phyloP scores from a whole-genome alignment of 2,113 vertebrate genomes.

The Calidris pygmaea region DNA sequence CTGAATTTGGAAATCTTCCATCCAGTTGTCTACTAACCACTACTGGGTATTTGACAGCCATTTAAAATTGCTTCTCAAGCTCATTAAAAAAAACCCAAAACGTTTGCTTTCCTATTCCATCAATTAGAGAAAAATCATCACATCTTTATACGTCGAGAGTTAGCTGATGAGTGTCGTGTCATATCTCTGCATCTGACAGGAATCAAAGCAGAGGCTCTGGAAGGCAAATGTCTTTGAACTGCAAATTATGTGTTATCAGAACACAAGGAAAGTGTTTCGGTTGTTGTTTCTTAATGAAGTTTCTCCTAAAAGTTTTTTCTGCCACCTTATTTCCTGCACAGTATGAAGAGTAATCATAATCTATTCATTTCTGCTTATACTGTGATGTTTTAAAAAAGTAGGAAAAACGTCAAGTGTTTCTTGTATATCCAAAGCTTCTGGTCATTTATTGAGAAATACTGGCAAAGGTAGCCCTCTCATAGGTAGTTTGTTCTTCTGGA shows the following conservation, averaged over 20 bases:
- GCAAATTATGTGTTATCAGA: background rate
- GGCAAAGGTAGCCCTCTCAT: background rate
- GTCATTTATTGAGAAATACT: background rate
- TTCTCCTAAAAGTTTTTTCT: background rate
- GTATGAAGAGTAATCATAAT: background rate
- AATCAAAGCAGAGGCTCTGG: constrained; percentile 39
- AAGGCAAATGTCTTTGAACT: constrained; percentile 15
- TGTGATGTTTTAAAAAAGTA: background rate
- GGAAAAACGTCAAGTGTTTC: background rate
- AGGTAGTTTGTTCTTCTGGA: background rate
- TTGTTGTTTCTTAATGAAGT: background rate
- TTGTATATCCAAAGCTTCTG: background rate
- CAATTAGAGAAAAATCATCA: constrained; percentile 17
- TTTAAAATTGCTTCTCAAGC: background rate
- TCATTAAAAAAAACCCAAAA: background rate
- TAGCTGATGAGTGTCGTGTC: background rate
- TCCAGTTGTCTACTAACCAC: background rate
- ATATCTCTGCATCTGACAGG: background rate
- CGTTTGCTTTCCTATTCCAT: background rate
- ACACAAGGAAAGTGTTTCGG: constrained; percentile 13
- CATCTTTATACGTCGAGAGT: background rate
- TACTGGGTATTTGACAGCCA: background rate
- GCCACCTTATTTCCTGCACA: background rate
- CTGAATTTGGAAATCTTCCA: background rate
- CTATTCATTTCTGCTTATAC: background rate